Percentiles rank a stretch among this genome's conserved stretches.
phyloP scores from a whole-genome alignment of 2,888 invertebrate genomes.

The Sclerodermus sp. region DNA sequence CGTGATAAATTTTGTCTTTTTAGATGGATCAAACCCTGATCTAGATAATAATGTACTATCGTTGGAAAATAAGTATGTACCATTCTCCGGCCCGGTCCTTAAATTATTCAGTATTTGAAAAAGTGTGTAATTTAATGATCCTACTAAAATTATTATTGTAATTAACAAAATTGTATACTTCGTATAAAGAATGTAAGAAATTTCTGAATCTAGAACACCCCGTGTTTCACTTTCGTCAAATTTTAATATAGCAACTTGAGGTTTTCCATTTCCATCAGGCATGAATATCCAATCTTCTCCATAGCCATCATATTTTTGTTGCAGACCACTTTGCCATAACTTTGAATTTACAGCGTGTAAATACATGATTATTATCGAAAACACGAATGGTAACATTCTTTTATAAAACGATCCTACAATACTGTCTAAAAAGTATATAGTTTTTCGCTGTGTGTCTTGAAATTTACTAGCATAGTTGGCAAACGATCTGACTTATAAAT shows the following conservation, averaged over 20 bases:
- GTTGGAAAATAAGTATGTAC: constrained; percentile 36
- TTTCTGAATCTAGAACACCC: constrained; percentile 34
- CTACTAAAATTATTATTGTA: not conserved
- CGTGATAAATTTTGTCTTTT: constrained; percentile 56
- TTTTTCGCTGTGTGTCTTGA: not conserved
- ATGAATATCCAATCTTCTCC: constrained; percentile 57
- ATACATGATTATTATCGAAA: not conserved
- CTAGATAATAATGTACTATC: constrained; percentile 32
- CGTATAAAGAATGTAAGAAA: constrained; percentile 47
- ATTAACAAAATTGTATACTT: constrained; percentile 33
- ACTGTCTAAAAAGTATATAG: not conserved
- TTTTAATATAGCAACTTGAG: constrained; percentile 53
- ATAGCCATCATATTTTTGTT: constrained; percentile 50
- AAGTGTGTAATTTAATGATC: not conserved
- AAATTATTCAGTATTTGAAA: constrained; percentile 1
- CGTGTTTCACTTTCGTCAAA: constrained; percentile 31
- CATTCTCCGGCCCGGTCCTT: constrained; percentile 44
- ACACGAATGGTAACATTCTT: not conserved
- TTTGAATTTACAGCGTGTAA: constrained; percentile 1
- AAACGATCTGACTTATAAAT: constrained; percentile 33
- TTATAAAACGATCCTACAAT: not conserved
- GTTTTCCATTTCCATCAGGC: constrained; percentile 53
- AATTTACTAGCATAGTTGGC: not conserved
- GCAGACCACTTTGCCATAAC: constrained; percentile 39
- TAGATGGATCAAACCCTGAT: constrained; percentile 42